Conservation (phyloP, 1,140 invertebrate genomes). For the Diorhabda sublineata region DNA sequence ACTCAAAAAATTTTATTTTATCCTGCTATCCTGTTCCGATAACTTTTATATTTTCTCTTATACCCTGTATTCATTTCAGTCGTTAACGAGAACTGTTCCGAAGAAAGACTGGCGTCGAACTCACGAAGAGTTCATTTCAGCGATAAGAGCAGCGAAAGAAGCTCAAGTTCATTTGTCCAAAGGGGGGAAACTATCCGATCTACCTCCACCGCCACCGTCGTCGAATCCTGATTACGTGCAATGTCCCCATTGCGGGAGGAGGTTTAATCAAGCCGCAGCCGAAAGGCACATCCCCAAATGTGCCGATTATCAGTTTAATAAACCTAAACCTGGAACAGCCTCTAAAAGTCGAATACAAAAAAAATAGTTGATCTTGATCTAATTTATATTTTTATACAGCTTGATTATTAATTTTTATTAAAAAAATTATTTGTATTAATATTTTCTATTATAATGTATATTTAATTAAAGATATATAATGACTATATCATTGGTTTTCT, state of each 20-base stretch:
- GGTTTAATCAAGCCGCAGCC: slow-evolving; percentile 82
- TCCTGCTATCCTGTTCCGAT: no score
- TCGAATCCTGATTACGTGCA: slow-evolving; percentile 85
- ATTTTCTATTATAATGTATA: no score
- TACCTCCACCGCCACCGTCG: slow-evolving; percentile 84
- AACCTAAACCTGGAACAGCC: slow-evolving; percentile 51
- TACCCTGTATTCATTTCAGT: background rate
- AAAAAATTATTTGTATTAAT: no score
- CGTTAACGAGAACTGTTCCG: slow-evolving; percentile 8
- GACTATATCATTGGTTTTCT: no score
- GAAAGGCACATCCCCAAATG: slow-evolving; percentile 94
- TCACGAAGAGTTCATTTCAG: slow-evolving; percentile 87
- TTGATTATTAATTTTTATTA: no score
- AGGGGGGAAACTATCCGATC: slow-evolving; percentile 80
- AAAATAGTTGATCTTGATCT: no score
- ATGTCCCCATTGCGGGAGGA: slow-evolving; percentile 85
- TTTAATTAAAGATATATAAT: no score
- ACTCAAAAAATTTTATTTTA: no score
- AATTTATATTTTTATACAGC: no score
- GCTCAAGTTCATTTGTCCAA: slow-evolving; percentile 78
- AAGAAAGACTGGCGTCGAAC: slow-evolving; percentile 85
- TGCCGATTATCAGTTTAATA: slow-evolving; percentile 76
- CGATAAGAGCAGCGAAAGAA: slow-evolving; percentile 85
- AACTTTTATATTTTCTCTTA: no score
- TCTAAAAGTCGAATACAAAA: slow-evolving; percentile 4